Evolutionary conservation across 2,888 invertebrate species (phyloP).

Genomic region (Adela reaumurella): DNA sequence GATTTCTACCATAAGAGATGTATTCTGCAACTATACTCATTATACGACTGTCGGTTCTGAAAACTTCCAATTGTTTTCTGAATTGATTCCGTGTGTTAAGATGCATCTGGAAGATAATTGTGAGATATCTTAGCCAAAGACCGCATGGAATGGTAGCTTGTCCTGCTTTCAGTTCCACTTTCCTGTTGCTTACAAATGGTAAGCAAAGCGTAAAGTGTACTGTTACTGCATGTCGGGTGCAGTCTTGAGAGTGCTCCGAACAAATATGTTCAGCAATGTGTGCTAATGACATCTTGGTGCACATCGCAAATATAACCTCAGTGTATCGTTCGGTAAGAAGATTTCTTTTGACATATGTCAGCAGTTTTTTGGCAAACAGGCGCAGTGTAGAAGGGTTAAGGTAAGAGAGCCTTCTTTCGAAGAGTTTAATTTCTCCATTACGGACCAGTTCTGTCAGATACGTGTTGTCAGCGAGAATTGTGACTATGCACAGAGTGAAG

Average conservation of each 20-base stretch:
- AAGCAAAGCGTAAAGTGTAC: conserved; percentile 56
- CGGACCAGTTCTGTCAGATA: conserved; percentile 29
- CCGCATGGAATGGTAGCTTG: conserved; percentile 50
- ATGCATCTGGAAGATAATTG: conserved; percentile 42
- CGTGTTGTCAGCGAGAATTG: conserved; percentile 24
- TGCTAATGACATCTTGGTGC: conserved; percentile 31
- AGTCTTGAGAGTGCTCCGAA: conserved; percentile 20
- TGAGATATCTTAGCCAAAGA: conserved; percentile 50
- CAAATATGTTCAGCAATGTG: conserved; percentile 31
- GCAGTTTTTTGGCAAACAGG: conserved; percentile 31
- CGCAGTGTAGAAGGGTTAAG: conserved; percentile 32
- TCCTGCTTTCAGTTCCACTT: conserved; percentile 50
- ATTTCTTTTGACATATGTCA: conserved; percentile 25
- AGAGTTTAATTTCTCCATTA: conserved; percentile 30
- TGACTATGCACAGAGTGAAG: conserved; percentile 46
- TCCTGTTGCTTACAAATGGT: conserved; percentile 45
- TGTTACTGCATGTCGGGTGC: conserved; percentile 25
- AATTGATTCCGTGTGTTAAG: conserved; percentile 26
- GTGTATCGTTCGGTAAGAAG: conserved; percentile 16
- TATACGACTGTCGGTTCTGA: conserved; percentile 34
- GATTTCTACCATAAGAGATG: conserved; percentile 13
- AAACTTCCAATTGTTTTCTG: conserved; percentile 20
- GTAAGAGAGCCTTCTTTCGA: conserved; percentile 22
- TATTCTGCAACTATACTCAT: conserved; percentile 26
- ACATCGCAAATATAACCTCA: conserved; percentile 25